Base-by-base conservation (phyloP, 2,888 invertebrate genomes). In the Himalopsyche kuldschensis region DNA sequence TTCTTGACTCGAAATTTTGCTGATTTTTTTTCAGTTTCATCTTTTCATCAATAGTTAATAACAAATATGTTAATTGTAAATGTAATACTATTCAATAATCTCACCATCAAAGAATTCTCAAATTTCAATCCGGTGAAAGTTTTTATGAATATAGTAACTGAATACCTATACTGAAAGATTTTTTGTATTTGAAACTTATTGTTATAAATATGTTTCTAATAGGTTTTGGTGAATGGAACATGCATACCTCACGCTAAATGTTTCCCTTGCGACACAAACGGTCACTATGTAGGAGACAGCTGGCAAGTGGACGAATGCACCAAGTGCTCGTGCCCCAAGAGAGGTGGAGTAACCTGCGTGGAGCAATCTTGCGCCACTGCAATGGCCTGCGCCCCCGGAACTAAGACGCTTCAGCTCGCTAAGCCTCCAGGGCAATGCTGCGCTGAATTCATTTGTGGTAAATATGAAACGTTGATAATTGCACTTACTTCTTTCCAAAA, bases 291-390 rank as follows among this genome's bases (percentile, higher is more conserved):
- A 0, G 95, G 95, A 0, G 95, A 95, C 85, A 89, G 90, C 55
- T 96, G 95, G 95, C 90, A 93, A 87, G 95, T 82, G 94, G 94
- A 96, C 87, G 94, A 94, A 48, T 97, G 97, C 88, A 96, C 95
- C 0, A 92, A 90, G 27, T 97, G 97, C 88, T 90, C 91, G 35
- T 97, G 97, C 88, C 91, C 91, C 81, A 90, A 89, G 79, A 86
- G 88, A n/a, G 80, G 91, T 88, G 91, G 94, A 85, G 92, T 94
- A 31, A 89, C 92, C 78, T 96, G 96, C 88, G 92, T 93, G n/a
- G 93, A 92, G 32, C 93, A 92, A 93, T 88, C 92, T 90, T 87
- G 92, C 91, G 90, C 92, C 10, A 88, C 90, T 24, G 92, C 92
- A 76, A 92, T 92, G 1, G 89, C 94, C n/a, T 94, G 94, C 87